Evolutionary conservation across 1,140 invertebrate species (phyloP), one percentile per base, ranked within the genome.

Genomic region (Zelostemma sp.): DNA sequence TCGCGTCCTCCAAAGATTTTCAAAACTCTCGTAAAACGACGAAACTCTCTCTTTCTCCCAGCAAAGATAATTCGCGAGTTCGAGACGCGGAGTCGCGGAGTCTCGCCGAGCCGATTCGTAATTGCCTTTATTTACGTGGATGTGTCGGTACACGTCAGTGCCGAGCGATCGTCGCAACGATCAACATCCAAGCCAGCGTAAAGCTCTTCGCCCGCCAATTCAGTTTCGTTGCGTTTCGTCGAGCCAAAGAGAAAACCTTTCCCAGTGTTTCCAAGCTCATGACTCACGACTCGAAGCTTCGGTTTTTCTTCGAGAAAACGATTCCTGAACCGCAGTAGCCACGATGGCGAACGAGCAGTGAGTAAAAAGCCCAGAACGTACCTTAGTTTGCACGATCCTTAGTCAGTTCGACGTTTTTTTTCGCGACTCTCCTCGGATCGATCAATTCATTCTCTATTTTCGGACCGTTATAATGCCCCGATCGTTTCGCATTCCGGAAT

Each of bases 91-190:
- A 6, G 11, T 6, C 5, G 11, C 5, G 28, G 11, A 6, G 28
- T 31, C 5, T n/a, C 21, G 12, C 14, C n/a, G 15, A 3, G 12
- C 25, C 25, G 12, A 11, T 12, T 46, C 18, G 8, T 8, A 9
- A 17, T 47, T 21, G 31, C 6, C 14, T 16, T 19, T 49, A 17
- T 43, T 21, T 11, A 18, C 11, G 1, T 2, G 6, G 4, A 19
- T 12, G 11, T 6, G 14, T 15, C 21, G 18, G 15, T 38, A 15
- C 19, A 1, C 18, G 6, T 40, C 50, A 38, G 9, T 16, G n/a
- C 14, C 33, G 43, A 41, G 49, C 28, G 1, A 35, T 19, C 50
- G 35, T 60, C 14, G 40, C 14, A 15, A 15, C 40, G 40, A 14
- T 15, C 15, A 15, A 41, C 40, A 41, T 41, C 40, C 15, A 41